Evolutionary conservation across 2,888 invertebrate genomes (phyloP).

Genomic region (Ethmia dodecea): DNA sequence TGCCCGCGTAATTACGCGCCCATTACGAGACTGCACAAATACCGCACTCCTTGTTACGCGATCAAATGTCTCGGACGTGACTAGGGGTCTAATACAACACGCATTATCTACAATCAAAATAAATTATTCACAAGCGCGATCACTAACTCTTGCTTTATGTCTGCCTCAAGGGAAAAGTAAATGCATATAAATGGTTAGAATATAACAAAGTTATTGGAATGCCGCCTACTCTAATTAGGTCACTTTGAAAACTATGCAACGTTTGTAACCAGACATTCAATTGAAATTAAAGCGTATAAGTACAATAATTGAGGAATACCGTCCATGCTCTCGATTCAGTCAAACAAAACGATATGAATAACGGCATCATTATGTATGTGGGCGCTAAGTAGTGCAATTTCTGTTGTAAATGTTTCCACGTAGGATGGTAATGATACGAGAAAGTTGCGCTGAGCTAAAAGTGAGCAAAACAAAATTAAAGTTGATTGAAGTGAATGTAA

Average conservation of each 20-base stretch:
- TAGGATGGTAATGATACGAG: conserved; percentile 12
- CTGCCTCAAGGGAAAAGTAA: conserved; percentile 8
- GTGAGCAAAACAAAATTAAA: not conserved
- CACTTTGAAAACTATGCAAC: no score
- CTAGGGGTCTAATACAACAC: conserved; percentile 49
- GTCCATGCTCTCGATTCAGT: conserved; percentile 3
- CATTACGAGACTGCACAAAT: conserved; percentile 55
- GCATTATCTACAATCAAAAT: conserved; percentile 59
- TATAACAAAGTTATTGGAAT: no score
- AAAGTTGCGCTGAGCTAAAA: conserved; percentile 2
- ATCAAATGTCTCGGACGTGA: conserved; percentile 73
- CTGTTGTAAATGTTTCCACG: conserved; percentile 9
- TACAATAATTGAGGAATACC: not conserved
- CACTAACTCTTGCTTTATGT: conserved; percentile 33
- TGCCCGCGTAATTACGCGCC: conserved; percentile 63
- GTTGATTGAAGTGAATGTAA: not conserved
- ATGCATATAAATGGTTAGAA: conserved; percentile 10
- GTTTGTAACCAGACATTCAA: not conserved
- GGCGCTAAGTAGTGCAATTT: conserved; percentile 13
- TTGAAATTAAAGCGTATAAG: not conserved
- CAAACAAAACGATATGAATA: conserved; percentile 5
- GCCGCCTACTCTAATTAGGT: no score
- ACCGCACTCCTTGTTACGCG: conserved; percentile 62
- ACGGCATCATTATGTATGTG: conserved; percentile 7
- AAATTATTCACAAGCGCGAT: conserved; percentile 38